These are phyloP conservation scores for Luidia sarsii DNA, from an alignment of 53 echinoderm and acorn worm species.

Conservation along the genomic window DNA sequence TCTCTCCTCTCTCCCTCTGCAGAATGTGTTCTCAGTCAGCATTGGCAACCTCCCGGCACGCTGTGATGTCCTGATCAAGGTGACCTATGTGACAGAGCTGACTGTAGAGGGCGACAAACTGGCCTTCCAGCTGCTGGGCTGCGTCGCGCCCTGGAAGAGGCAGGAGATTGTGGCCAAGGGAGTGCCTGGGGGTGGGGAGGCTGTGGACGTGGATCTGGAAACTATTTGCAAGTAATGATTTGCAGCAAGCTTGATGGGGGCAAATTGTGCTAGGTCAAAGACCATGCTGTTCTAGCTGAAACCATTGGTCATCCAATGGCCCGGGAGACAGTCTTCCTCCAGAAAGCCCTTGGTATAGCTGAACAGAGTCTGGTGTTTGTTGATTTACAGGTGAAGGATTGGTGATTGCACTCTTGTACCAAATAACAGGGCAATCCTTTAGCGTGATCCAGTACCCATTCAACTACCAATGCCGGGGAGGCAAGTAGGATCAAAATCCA, in stretches of 20 bases:
- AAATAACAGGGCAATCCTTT: too few relatives aligned
- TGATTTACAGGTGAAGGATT: too few relatives aligned
- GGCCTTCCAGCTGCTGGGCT: constrained; percentile 76
- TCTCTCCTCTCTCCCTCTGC: not conserved
- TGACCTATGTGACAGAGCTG: constrained; percentile 81
- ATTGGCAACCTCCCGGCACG: constrained; percentile 79
- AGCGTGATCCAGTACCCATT: too few relatives aligned
- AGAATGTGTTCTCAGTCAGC: constrained; percentile 85
- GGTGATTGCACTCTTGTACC: too few relatives aligned
- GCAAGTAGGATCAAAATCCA: too few relatives aligned
- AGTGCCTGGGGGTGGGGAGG: constrained; percentile 38
- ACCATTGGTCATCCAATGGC: too few relatives aligned
- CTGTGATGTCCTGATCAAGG: constrained; percentile 67
- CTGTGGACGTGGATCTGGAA: constrained; percentile 60
- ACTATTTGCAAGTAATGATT: constrained; percentile 33
- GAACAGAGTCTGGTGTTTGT: too few relatives aligned
- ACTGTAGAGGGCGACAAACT: constrained; percentile 75
- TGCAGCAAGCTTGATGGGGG: not conserved
- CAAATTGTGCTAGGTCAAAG: too few relatives aligned
- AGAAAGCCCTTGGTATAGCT: too few relatives aligned
- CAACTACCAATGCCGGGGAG: too few relatives aligned
- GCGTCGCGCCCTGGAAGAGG: constrained; percentile 83
- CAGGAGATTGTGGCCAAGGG: constrained; percentile 57
- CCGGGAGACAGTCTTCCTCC: too few relatives aligned
- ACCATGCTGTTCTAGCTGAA: too few relatives aligned